Evolutionary conservation across 2,888 invertebrate genomes (phyloP), one percentile per base, ranked within the genome.

Genomic region (Pogonocherus hispidulus): DNA sequence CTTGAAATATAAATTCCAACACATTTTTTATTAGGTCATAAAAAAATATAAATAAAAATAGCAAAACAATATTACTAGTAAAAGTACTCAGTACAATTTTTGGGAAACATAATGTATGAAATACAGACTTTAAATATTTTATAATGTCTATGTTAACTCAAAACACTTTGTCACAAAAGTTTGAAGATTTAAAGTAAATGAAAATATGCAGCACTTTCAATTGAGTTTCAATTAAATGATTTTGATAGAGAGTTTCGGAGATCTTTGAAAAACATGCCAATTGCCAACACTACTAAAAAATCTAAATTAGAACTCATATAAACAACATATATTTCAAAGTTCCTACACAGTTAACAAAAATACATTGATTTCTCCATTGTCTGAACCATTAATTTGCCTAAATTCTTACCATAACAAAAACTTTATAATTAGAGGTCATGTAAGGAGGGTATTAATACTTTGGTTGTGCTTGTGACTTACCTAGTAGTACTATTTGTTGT

Each of bases 401-500:
- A 37, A 35, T 37, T 62, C 37, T 32, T 51, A 47, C 55, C 55
- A 18, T 35, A 6, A 11, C n/a, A 22, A 8, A 19, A 19, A 20
- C 19, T 47, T 47, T 22, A 22, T 5, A n/a, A 14, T 41, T 54
- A 32, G 27, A 62, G 68, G 67, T 19, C 16, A 41, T 19, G 14
- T 5, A 9, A 19, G 47, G 47, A n/a, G n/a, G 20, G 5, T 47
- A 47, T 22, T 47, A 20, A 41, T 11, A 62, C 14, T n/a, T 41
- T n/a, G 19, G 20, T 6, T 47, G 3, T 19, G 11, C 20, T 3
- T 55, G n/a, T 37, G 37, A 72, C 80, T 76, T 75, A 85, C 86
- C 85, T 86, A 76, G 82, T 83, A 14, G 81, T 81, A 76, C 79
- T 81, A 70, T 76, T 82, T 73, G 84, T 84, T 67, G 81, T 81